Base-by-base conservation (phyloP, 2,113 vertebrate genomes). In the Dasyurus viverrinus region DNA sequence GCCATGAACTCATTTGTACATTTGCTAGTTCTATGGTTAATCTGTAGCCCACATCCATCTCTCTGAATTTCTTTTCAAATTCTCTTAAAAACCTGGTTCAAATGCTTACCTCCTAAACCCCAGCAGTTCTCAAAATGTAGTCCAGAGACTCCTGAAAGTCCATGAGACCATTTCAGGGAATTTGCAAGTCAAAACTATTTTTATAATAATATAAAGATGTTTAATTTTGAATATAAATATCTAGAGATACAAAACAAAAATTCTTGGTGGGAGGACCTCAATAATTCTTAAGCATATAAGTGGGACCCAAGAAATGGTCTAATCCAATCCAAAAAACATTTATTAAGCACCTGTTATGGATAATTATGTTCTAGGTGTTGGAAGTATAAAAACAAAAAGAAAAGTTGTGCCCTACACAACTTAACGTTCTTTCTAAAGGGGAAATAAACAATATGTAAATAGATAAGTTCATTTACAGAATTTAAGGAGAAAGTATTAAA, bases 1-100 rank as follows among this genome's bases (percentile, higher is more conserved):
- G 42, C 0, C 8, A 1, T 9, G 0, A 7, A 36, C 0, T 16
- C 26, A 54, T 19, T 48, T n/a, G n/a, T 8, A 2, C 1, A 47
- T 3, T 0, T 0, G 0, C 8, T 0, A 5, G 53, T 50, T 11
- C 3, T 42, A 7, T 5, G 46, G 3, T 0, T 0, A 25, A 23
- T 22, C 1, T 4, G 57, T 0, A 1, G 26, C 8, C 52, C 54
- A 30, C 22, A 2, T 2, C 11, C 30, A 0, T 16, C 30, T 42
- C 6, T 25, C 90, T 50, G 16, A 16, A 11, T 55, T 4, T 30
- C 46, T 30, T 10, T 8, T 84, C 30, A 53, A 91, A 76, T 84
- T n/a, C 68, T 16, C 16, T 84, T 84, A 84, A 84, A 42, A 19
- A 23, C n/a, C n/a, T 84, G 68, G 19, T 16, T 76, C 68, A 76